Evolutionary conservation across 23 tunicate genomes (phyloP).

Genomic region (Halocynthia aurantium): DNA sequence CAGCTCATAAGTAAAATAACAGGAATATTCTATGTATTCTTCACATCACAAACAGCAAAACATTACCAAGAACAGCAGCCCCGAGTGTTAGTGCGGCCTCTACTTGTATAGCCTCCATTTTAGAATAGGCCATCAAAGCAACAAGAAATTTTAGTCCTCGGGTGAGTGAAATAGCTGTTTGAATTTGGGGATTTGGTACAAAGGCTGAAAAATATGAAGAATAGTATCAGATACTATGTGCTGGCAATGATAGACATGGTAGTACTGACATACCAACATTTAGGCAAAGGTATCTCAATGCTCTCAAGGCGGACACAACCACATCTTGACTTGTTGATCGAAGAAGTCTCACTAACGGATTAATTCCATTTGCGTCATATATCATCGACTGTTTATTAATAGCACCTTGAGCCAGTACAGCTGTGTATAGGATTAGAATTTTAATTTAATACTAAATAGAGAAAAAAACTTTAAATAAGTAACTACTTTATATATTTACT

Average conservation of each 20-base stretch:
- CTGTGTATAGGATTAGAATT: slow-evolving; percentile 5
- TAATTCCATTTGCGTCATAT: slow-evolving; percentile 71
- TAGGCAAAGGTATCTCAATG: slow-evolving; percentile 51
- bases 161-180: slow-evolving; percentile 55
- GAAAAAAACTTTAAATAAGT: no score
- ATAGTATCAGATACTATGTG: not conserved
- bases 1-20: not conserved
- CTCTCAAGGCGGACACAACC: slow-evolving; percentile 45
- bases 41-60: not conserved
- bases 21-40: not conserved
- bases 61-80: slow-evolving; percentile 57
- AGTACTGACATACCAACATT: slow-evolving; percentile 36
- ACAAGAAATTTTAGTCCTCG: slow-evolving; percentile 83
- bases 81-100: slow-evolving; percentile 76
- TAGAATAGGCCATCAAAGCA: slow-evolving; percentile 69
- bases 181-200: slow-evolving; percentile 61
- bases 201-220: slow-evolving; percentile 34
- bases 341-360: slow-evolving; percentile 68
- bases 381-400: slow-evolving; percentile 60
- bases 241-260: not conserved
- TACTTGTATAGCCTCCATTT: slow-evolving; percentile 65
- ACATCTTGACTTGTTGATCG: slow-evolving; percentile 68
- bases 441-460: no score
- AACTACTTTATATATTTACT: no score
- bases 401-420: slow-evolving; percentile 82